A percentile compares a stretch with the other conserved stretches of the same genome.
phyloP scores from a whole-genome alignment of 2,888 invertebrate genomes.

The Blomia tropicalis region DNA sequence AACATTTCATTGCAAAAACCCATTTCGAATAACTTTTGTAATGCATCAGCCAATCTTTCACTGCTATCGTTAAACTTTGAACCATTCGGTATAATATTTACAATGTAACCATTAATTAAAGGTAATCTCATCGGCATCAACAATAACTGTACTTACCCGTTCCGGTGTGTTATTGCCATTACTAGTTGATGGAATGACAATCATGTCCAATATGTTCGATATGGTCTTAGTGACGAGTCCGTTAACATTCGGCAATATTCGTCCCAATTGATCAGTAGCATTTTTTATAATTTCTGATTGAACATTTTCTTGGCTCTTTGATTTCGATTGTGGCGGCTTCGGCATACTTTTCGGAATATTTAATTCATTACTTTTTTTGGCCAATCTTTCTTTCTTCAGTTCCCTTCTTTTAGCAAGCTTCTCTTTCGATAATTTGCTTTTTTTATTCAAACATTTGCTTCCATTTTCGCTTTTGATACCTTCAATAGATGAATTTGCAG shows the following conservation, averaged over 20 bases:
- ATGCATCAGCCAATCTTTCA: slow-evolving; percentile 4
- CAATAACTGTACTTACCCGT: no score
- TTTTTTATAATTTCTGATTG: background rate
- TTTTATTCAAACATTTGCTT: background rate
- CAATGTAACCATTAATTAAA: no score
- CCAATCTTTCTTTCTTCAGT: no score
- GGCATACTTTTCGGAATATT: background rate
- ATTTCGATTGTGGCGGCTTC: no score
- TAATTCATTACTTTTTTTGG: background rate
- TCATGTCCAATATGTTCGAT: background rate
- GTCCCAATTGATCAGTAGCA: background rate
- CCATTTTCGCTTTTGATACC: background rate
- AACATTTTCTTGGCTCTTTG: background rate
- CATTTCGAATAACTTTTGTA: slow-evolving; percentile 28
- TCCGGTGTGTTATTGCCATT: background rate
- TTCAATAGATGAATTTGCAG: background rate
- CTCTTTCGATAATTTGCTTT: background rate
- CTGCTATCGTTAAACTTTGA: background rate
- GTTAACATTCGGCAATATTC: background rate
- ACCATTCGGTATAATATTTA: no score
- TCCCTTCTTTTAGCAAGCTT: background rate
- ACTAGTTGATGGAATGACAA: background rate
- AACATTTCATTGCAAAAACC: slow-evolving; percentile 28
- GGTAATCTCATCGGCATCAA: no score
- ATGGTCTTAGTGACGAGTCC: background rate